phyloP scores from a whole-genome alignment of 37 sponge, comb jelly and placozoan species.

The Spongilla lacustris region DNA sequence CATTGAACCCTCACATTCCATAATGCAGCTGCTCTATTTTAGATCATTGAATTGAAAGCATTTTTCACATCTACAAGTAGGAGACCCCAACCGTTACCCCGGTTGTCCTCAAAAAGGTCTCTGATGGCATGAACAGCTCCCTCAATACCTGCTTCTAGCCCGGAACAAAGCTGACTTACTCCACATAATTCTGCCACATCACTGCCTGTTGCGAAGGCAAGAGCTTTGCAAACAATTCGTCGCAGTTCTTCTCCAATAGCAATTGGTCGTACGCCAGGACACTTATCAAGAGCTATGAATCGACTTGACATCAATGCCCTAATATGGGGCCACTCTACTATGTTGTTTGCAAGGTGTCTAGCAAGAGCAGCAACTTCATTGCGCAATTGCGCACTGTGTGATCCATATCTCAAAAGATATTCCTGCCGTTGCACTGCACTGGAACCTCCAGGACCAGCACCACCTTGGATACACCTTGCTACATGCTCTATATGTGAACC shows the following conservation, averaged over 20 bases:
- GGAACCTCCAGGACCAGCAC: constrained; percentile 28
- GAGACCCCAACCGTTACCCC: constrained; percentile 26
- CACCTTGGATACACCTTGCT: too few relatives aligned
- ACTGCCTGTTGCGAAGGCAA: constrained; percentile 17
- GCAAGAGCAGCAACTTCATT: too few relatives aligned
- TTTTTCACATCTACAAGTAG: constrained; percentile 36
- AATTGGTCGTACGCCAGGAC: too few relatives aligned
- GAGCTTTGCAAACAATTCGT: constrained; percentile 11
- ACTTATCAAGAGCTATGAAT: too few relatives aligned
- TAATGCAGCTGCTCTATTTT: constrained; percentile 5
- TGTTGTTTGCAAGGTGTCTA: too few relatives aligned
- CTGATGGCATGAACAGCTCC: constrained; percentile 37
- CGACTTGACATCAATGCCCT: too few relatives aligned
- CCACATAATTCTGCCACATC: constrained; percentile 33
- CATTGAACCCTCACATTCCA: constrained; percentile 23
- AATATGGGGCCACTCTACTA: too few relatives aligned
- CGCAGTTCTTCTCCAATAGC: too few relatives aligned
- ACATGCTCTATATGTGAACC: too few relatives aligned
- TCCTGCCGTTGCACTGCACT: constrained; percentile 22
- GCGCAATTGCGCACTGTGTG: too few relatives aligned
- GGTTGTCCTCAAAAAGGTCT: constrained; percentile 39
- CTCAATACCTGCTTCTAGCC: too few relatives aligned
- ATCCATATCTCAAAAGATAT: constrained; percentile 11
- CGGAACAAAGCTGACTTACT: constrained; percentile 9
- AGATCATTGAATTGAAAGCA: constrained; percentile 11